phyloP scores from a whole-genome alignment of 53 echinoderm and acorn worm genomes.

The Mesocentrotus franciscanus region DNA sequence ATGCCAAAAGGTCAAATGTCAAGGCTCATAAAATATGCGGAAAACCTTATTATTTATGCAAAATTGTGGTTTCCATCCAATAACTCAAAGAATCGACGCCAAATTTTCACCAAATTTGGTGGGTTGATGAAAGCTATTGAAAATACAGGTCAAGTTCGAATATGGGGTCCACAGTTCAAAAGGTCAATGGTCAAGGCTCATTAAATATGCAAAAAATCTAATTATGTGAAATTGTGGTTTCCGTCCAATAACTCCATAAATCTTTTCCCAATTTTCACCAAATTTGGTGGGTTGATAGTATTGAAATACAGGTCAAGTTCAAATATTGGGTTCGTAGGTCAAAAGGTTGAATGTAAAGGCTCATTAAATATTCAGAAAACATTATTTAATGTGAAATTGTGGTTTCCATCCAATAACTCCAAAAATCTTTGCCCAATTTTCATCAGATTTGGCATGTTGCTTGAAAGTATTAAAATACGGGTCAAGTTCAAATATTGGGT shows the following conservation, averaged over 20 bases:
- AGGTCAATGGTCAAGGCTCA: background rate
- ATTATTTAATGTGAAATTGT: no score
- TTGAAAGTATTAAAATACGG: background rate
- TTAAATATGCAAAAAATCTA: background rate
- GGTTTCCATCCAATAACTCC: no score
- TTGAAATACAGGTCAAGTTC: background rate
- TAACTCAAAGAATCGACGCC: background rate
- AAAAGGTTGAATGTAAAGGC: no score
- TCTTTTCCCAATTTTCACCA: background rate
- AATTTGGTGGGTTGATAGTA: background rate
- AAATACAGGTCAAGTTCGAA: slow-evolving; percentile 16
- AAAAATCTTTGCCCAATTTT: no score
- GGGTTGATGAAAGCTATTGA: background rate
- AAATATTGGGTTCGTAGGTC: background rate
- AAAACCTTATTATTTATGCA: no score
- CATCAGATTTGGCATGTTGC: no score
- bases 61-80: no score
- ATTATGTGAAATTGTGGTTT: no score
- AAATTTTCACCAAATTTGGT: background rate
- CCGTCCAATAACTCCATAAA: slow-evolving; percentile 1
- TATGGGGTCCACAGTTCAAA: background rate
- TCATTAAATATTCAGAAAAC: no score
- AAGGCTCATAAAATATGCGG: no score
- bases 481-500: background rate
- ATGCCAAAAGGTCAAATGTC: background rate